These are phyloP conservation scores for Clarias pachynema DNA, from an alignment of 2,797 vertebrate genomes.

Conservation along the genomic window DNA sequence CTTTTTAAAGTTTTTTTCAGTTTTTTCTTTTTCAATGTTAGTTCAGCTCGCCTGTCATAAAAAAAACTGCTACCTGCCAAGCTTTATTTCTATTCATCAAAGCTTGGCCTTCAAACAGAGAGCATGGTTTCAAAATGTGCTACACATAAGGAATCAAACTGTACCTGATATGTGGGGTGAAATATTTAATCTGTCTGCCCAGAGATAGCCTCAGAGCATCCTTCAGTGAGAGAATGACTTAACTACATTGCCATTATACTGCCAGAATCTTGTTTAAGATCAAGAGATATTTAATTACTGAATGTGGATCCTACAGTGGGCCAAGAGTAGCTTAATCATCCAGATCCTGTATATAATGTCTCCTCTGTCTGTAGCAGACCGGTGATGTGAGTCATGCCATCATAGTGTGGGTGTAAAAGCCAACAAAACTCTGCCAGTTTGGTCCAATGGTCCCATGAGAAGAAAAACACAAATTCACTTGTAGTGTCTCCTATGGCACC, in stretches of 20 bases:
- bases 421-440: conserved; percentile 65
- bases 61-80: conserved; percentile 35
- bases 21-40: conserved; percentile 7
- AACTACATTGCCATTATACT: conserved; percentile 52
- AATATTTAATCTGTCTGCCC: conserved; percentile 55
- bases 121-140: conserved; percentile 53
- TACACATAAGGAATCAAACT: conserved; percentile 64
- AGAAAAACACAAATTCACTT: conserved; percentile 59
- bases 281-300: conserved; percentile 66
- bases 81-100: conserved; percentile 51
- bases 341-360: conserved; percentile 70
- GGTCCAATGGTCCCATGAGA: conserved; percentile 55
- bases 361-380: conserved; percentile 67
- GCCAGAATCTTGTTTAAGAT: conserved; percentile 41
- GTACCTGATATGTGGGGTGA: conserved; percentile 38
- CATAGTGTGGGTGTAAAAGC: conserved; percentile 63
- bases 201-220: conserved; percentile 60
- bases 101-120: conserved; percentile 52
- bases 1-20: background rate
- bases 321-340: conserved; percentile 66
- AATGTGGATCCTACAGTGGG: conserved; percentile 68
- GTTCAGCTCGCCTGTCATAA: conserved; percentile 16
- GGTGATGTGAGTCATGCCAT: conserved; percentile 67
- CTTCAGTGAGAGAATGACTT: conserved; percentile 54
- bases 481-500: conserved; percentile 57